Evolutionary conservation across 2,797 vertebrate species (phyloP).

Genomic region (Eutrigla gurnardus): DNA sequence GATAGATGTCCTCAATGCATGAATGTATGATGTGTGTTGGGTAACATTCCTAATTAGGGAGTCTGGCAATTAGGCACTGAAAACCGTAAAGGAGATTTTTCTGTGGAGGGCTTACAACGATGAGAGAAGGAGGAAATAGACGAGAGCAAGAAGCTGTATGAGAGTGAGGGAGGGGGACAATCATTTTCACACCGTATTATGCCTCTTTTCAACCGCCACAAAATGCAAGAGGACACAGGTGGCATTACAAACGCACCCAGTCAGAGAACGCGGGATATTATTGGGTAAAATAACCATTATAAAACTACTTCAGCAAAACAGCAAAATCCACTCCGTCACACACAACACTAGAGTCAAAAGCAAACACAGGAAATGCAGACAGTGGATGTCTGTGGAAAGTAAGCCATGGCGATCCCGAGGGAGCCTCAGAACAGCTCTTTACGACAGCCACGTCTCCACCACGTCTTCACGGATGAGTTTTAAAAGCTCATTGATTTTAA

Average conservation of each 20-base stretch:
- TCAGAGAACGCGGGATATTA: slow-evolving; percentile 52
- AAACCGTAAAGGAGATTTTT: slow-evolving; percentile 70
- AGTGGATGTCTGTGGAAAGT: slow-evolving; percentile 64
- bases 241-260: slow-evolving; percentile 62
- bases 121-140: slow-evolving; percentile 59
- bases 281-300: slow-evolving; percentile 64
- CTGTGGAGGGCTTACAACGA: slow-evolving; percentile 65
- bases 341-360: slow-evolving; percentile 62
- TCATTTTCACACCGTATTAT: slow-evolving; percentile 60
- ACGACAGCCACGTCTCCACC: slow-evolving; percentile 62
- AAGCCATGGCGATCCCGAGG: slow-evolving; percentile 57
- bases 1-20: slow-evolving; percentile 80
- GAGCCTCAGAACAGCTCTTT: slow-evolving; percentile 60
- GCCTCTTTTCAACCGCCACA: slow-evolving; percentile 65
- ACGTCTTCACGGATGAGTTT: slow-evolving; percentile 70
- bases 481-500: slow-evolving; percentile 84
- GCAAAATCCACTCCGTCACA: slow-evolving; percentile 42
- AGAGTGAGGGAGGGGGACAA: slow-evolving; percentile 54
- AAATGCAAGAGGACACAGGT: slow-evolving; percentile 73
- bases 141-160: slow-evolving; percentile 47
- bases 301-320: slow-evolving; percentile 60
- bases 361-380: slow-evolving; percentile 67
- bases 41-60: slow-evolving; percentile 82
- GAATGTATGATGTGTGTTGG: slow-evolving; percentile 82
- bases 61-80: slow-evolving; percentile 80